A percentile compares a stretch with the other conserved stretches of the same genome.
phyloP scores from a whole-genome alignment of 2,888 invertebrate species.

The Fragum whitleyi region DNA sequence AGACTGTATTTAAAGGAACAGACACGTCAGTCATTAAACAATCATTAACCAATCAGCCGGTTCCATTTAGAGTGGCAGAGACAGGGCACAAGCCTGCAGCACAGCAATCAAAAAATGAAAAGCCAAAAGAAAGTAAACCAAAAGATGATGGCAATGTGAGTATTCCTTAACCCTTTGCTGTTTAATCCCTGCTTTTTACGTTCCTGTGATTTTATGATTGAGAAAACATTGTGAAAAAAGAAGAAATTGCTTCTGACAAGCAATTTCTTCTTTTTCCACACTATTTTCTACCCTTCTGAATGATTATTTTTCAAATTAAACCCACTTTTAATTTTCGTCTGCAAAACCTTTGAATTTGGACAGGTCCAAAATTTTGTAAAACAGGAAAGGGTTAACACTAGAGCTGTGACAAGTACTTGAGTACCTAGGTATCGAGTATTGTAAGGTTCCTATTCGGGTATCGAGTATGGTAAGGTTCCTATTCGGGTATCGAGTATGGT shows the following conservation, averaged over 20 bases:
- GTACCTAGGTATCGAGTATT: too few species aligned
- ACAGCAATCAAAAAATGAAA: not conserved
- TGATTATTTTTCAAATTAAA: too few species aligned
- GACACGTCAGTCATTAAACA: conserved; percentile 60
- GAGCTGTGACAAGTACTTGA: too few species aligned
- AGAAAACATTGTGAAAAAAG: not conserved
- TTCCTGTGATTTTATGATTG: not conserved
- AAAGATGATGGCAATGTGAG: conserved; percentile 27
- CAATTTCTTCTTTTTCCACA: not conserved
- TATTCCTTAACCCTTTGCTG: not conserved
- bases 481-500: too few species aligned
- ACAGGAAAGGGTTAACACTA: too few species aligned
- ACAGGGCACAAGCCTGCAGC: conserved; percentile 30
- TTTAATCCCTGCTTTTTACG: not conserved
- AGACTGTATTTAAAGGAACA: conserved; percentile 59
- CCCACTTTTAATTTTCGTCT: too few species aligned
- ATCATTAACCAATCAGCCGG: conserved; percentile 69
- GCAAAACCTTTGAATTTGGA: too few species aligned
- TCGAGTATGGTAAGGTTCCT: too few species aligned
- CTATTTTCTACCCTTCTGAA: too few species aligned
- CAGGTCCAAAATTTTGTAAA: too few species aligned
- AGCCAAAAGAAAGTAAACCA: conserved; percentile 25
- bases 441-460: too few species aligned
- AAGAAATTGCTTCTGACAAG: not conserved
- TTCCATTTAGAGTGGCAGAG: conserved; percentile 55